Base-by-base conservation (phyloP, 2,888 invertebrate genomes). In the Selenia dentaria region DNA sequence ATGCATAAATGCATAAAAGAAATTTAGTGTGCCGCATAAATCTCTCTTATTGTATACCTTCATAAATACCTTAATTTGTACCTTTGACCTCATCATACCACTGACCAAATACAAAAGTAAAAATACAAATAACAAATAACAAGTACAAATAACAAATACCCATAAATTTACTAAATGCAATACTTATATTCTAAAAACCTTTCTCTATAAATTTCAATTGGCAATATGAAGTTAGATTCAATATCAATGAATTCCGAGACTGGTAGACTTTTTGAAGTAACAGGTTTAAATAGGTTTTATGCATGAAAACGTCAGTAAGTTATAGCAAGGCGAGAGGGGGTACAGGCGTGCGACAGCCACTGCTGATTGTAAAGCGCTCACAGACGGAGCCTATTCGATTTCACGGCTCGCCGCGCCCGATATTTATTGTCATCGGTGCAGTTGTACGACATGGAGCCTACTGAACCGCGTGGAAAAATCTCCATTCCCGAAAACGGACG, bases 351-450 rank as follows among this genome's bases (percentile, higher is more conserved):
- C 83, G 86, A 84, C 85, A 80, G 81, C 75, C 81, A 74, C 85
- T 82, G 88, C 85, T 89, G 89, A 89, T 89, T 89, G 89, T 89
- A 87, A 88, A 88, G 83, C 85, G 83, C 81, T 87, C 88, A 84
- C 87, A 88, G 86, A 84, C 86, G 88, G 81, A 87, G 89, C 89
- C 89, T 89, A 89, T 90, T 90, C 89, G 89, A 90, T 90, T 90
- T 89, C 89, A 90, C 83, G 90, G 86, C 89, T 89, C 86, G 86
- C 75, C 86, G 88, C 89, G 74, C 70, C 70, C 80, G 85, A 87
- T 89, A 89, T 90, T 90, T 90, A 90, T 89, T 89, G 87, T 89
- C 89, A 89, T 88, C 89, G 88, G 85, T 87, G 85, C 86, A 88
- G 82, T 87, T 82, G 86, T 83, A 87, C 86, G 88, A 87, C 89